Percentiles rank a stretch among this genome's conserved stretches.
These are phyloP conservation scores for Megastigmus dorsalis DNA, from an alignment of 2,888 invertebrate genomes.

Conservation along the genomic window DNA sequence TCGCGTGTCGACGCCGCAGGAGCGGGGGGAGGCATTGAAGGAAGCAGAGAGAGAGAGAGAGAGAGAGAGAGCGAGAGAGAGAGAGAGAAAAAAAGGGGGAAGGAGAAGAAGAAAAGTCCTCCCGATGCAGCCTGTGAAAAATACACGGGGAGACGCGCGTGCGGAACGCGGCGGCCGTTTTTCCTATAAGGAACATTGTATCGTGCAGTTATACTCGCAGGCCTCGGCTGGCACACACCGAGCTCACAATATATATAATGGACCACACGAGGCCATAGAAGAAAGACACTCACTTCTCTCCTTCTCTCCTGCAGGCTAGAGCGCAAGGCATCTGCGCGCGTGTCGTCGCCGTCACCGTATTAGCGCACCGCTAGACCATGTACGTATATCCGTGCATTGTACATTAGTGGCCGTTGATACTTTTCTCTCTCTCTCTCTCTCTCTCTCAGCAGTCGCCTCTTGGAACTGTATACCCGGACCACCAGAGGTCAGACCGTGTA, in stretches of 20 bases:
- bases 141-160: no score
- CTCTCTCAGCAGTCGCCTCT: no score
- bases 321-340: constrained; percentile 3
- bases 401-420: constrained; percentile 6
- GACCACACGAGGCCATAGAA: no score
- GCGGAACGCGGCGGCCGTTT: no score
- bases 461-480: no score
- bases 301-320: no score
- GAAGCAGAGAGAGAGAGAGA: constrained; percentile 9
- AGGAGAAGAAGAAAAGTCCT: not conserved
- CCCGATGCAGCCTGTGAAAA: no score
- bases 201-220: no score
- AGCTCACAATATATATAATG: no score
- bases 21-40: not conserved
- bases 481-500: constrained; percentile 24
- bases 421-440: not conserved
- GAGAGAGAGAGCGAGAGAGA: not conserved
- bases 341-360: not conserved
- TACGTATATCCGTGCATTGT: not conserved
- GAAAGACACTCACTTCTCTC: no score
- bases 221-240: no score
- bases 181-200: no score
- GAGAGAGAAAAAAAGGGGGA: not conserved
- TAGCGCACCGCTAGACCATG: not conserved
- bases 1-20: not conserved